phyloP scores from a whole-genome alignment of 2,797 vertebrate genomes.

The Pseudochirops corinnae region DNA sequence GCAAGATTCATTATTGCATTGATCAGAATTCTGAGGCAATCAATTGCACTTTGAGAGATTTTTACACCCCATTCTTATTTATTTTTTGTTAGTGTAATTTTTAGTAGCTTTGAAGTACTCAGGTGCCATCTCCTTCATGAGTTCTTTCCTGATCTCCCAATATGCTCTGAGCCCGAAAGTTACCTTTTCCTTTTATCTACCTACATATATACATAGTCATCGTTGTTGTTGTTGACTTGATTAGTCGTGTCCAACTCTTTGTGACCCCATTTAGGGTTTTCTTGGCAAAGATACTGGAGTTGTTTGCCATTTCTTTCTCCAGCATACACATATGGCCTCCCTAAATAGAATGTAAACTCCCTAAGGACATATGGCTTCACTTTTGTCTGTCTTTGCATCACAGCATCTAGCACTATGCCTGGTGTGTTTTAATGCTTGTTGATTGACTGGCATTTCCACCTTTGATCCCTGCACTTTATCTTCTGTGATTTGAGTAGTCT shows the following conservation, averaged over 20 bases:
- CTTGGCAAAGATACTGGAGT: neutral
- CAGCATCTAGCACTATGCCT: neutral
- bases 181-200: neutral
- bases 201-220: neutral
- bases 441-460: neutral
- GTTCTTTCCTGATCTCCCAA: neutral
- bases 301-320: neutral
- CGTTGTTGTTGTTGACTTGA: neutral
- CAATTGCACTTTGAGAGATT: conserved; percentile 69
- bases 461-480: conserved; percentile 69
- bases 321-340: neutral
- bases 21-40: neutral
- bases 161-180: neutral
- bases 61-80: conserved; percentile 57
- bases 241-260: neutral
- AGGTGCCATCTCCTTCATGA: neutral
- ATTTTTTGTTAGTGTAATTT: conserved; percentile 69
- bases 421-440: neutral
- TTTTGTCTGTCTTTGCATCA: neutral
- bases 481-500: conserved; percentile 65
- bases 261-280: neutral
- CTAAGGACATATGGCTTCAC: neutral
- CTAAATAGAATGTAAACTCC: neutral
- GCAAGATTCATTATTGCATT: neutral
- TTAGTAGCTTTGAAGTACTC: conserved; percentile 57